Conservation (phyloP, 1,140 invertebrate genomes). For the Idris sp. region DNA sequence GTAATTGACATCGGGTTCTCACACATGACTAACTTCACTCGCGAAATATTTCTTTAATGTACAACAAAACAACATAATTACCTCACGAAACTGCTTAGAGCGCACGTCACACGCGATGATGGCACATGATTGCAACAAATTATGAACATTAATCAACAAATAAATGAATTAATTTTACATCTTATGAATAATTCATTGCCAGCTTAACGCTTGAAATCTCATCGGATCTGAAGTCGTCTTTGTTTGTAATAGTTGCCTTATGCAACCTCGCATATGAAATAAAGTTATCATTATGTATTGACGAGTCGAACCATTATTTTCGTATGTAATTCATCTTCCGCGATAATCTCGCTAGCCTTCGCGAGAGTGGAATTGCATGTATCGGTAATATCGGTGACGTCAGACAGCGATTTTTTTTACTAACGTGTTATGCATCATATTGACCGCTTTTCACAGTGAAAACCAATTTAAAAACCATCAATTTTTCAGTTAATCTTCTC, state of each 20-base stretch:
- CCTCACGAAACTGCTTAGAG: constrained; percentile 1
- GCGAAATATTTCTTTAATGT: constrained; percentile 11
- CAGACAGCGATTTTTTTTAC: constrained; percentile 26
- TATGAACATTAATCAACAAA: constrained; percentile 47
- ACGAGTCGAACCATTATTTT: constrained; percentile 43
- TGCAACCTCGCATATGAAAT: constrained; percentile 28
- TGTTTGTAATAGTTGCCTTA: constrained; percentile 38
- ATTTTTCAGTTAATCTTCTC: constrained; percentile 1
- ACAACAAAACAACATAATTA: constrained; percentile 33
- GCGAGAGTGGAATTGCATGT: constrained; percentile 23
- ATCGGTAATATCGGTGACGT: constrained; percentile 55
- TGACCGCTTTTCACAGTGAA: constrained; percentile 16
- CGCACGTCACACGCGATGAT: constrained; percentile 16
- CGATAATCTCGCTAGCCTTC: constrained; percentile 50
- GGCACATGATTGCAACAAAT: constrained; percentile 33
- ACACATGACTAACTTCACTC: constrained; percentile 5
- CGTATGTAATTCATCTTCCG: constrained; percentile 52
- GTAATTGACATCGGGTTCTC: constrained; percentile 8
- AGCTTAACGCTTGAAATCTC: constrained; percentile 29
- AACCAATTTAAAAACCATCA: constrained; percentile 10
- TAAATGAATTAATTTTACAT: constrained; percentile 41
- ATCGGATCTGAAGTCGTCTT: constrained; percentile 26
- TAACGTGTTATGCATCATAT: constrained; percentile 33
- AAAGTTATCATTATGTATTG: constrained; percentile 42
- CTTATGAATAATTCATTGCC: constrained; percentile 27